Conservation (phyloP, 2,797 vertebrate species). For the Amblyraja radiata region DNA sequence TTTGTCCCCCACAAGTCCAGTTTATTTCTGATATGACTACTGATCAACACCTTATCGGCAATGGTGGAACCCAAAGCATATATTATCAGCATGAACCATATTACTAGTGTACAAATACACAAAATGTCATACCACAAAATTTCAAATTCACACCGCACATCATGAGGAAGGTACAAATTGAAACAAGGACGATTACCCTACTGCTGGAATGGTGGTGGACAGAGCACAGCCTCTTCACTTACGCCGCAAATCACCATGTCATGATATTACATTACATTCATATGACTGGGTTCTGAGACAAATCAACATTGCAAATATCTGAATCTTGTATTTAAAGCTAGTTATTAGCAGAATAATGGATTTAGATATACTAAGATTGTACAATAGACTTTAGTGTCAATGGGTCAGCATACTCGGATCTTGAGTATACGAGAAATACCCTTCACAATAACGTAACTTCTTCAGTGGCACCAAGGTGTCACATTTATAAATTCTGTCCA, state of each 20-base stretch:
- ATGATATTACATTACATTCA: constrained; percentile 37
- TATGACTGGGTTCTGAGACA: constrained; percentile 21
- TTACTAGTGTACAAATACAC: constrained; percentile 37
- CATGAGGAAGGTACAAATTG: constrained; percentile 29
- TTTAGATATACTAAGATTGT: constrained; percentile 35
- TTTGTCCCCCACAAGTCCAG: constrained; percentile 30
- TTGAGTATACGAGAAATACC: constrained; percentile 37
- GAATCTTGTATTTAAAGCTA: constrained; percentile 24
- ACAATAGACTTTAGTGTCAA: constrained; percentile 36
- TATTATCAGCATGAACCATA: constrained; percentile 33
- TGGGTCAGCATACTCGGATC: constrained; percentile 26
- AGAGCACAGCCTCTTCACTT: constrained; percentile 29
- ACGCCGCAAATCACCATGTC: constrained; percentile 34
- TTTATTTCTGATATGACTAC: constrained; percentile 36
- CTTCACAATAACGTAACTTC: constrained; percentile 33
- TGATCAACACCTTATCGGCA: constrained; percentile 32
- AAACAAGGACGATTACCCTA: constrained; percentile 30
- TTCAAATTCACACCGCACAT: constrained; percentile 26
- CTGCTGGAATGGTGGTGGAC: constrained; percentile 21
- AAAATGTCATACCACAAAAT: constrained; percentile 32
- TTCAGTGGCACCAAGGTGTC: constrained; percentile 23
- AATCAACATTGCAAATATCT: constrained; percentile 24
- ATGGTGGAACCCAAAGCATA: constrained; percentile 33
- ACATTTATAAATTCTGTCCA: constrained; percentile 34
- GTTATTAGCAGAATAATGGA: constrained; percentile 18